A percentile compares a stretch with the other conserved stretches of the same genome.
phyloP scores from a whole-genome alignment of 2,888 invertebrate genomes.

The Ectemnius cavifrons region DNA sequence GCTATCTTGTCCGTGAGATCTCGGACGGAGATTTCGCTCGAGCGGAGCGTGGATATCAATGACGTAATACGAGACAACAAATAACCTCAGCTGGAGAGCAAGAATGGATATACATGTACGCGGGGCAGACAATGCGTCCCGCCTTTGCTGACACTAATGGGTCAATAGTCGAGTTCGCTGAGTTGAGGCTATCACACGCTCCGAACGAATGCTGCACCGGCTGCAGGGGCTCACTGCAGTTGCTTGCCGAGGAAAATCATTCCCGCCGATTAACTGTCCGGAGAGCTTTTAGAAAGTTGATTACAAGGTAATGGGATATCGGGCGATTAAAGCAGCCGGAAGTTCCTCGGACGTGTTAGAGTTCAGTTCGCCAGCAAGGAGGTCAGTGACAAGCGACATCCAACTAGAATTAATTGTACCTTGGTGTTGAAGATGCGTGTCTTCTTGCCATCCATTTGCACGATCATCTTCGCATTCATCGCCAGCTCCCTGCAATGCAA shows the following conservation, averaged over 20 bases:
- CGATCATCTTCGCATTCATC: constrained; percentile 89
- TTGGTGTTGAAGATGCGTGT: constrained; percentile 88
- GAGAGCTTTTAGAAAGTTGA: constrained; percentile 57
- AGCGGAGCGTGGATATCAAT: constrained; percentile 39
- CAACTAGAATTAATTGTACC: constrained; percentile 75
- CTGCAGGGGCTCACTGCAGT: constrained; percentile 20
- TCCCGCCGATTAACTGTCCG: too few relatives aligned
- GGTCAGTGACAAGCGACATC: too few relatives aligned
- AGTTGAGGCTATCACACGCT: constrained; percentile 43
- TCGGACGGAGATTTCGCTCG: constrained; percentile 44
- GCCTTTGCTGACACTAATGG: constrained; percentile 26
- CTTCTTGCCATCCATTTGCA: constrained; percentile 91
- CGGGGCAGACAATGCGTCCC: constrained; percentile 13
- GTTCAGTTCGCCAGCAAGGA: too few relatives aligned
- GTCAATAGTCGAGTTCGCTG: constrained; percentile 37
- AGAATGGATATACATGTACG: constrained; percentile 7
- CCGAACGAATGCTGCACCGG: constrained; percentile 15
- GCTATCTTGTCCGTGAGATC: constrained; percentile 43
- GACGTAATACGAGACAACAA: constrained; percentile 43
- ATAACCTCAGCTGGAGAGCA: constrained; percentile 25
- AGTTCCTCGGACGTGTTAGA: not conserved
- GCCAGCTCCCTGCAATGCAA: constrained; percentile 87
- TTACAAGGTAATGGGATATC: constrained; percentile 30
- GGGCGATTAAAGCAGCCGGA: constrained; percentile 6
- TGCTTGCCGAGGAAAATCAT: constrained; percentile 14